Percentiles rank a stretch among this genome's conserved stretches.
These are phyloP conservation scores for Melikaiella ostensackeni DNA, from an alignment of 2,888 invertebrate species.

Conservation along the genomic window DNA sequence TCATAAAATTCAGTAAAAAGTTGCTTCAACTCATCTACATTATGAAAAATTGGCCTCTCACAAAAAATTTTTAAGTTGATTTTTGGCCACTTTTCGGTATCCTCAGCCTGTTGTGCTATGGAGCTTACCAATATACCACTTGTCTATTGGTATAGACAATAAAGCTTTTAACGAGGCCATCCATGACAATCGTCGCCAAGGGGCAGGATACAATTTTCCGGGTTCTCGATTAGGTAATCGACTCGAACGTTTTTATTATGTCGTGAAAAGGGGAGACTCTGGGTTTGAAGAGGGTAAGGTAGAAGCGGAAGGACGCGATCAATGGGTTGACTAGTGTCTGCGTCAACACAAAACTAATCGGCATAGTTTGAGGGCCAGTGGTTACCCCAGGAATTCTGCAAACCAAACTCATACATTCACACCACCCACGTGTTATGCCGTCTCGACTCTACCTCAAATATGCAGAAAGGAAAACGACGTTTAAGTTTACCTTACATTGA, in stretches of 20 bases:
- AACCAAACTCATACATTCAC: slow-evolving; percentile 18
- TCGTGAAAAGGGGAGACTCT: not conserved
- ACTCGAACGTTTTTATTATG: slow-evolving; percentile 23
- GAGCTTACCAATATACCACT: too few species aligned
- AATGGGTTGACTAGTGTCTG: slow-evolving; percentile 36
- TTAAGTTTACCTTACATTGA: not conserved
- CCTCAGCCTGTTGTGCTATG: too few species aligned
- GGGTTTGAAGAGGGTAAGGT: not conserved
- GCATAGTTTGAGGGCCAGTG: slow-evolving; percentile 66
- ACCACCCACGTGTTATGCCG: slow-evolving; percentile 4
- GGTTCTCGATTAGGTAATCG: slow-evolving; percentile 32
- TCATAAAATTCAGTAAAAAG: too few species aligned
- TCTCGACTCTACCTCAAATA: slow-evolving; percentile 22
- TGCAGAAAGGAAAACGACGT: slow-evolving; percentile 13
- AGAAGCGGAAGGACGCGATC: slow-evolving; percentile 23
- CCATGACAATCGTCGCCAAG: not conserved
- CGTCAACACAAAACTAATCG: slow-evolving; percentile 64
- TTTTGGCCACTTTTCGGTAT: too few species aligned
- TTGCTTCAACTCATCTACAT: too few species aligned
- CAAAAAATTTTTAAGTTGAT: too few species aligned
- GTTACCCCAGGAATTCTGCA: slow-evolving; percentile 61
- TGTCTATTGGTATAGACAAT: too few species aligned
- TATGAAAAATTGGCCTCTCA: too few species aligned
- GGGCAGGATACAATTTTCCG: slow-evolving; percentile 25
- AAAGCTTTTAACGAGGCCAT: slow-evolving; percentile 21